Base-by-base conservation (phyloP, 2,888 invertebrate genomes). In the Pecten maximus region DNA sequence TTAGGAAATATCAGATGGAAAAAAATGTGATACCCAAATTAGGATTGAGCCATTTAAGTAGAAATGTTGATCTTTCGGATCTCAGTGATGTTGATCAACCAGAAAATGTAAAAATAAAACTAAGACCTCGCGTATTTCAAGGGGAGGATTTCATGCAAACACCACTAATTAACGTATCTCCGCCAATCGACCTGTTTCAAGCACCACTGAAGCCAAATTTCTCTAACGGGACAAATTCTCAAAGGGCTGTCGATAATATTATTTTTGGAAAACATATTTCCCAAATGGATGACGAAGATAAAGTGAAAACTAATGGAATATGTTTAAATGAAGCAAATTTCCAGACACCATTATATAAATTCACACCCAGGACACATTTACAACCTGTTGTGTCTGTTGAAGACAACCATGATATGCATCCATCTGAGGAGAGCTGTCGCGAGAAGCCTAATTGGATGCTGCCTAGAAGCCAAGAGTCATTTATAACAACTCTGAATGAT, bases 1-100 rank as follows among this genome's bases (percentile, higher is more conserved):
- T 94, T 8, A 74, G 74, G 40, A 91, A 91, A 44, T 92, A 93
- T 87, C 86, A 90, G 16, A 48, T 88, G 19, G 50, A 87, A 19
- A 35, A 74, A 28, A 74, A 74, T 35, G 23, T 10, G 35, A 35
- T 74, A 35, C 35, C 35, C 28, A 74, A 74, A 28, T 10, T 74
- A 10, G 74, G 74, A 74, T 35, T 15, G 35, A 12, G 35, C 10
- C 74, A 74, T 74, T 74, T 74, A 35, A 28, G 28, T 35, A 35
- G 35, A 74, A 74, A 74, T 74, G 35, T 74, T 28, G 74, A 74
- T 23, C 74, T 74, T 10, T 74, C 74, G 8, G 74, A 74, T 35
- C 1, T 74, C 0, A 74, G 74, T 35, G 35, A 74, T 74, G 74
- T 10, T 35, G 74, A 74, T 10, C 6, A 12, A 10, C 74, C 16